Base-by-base conservation (phyloP, 2,113 vertebrate species). In the Clarias magur region DNA sequence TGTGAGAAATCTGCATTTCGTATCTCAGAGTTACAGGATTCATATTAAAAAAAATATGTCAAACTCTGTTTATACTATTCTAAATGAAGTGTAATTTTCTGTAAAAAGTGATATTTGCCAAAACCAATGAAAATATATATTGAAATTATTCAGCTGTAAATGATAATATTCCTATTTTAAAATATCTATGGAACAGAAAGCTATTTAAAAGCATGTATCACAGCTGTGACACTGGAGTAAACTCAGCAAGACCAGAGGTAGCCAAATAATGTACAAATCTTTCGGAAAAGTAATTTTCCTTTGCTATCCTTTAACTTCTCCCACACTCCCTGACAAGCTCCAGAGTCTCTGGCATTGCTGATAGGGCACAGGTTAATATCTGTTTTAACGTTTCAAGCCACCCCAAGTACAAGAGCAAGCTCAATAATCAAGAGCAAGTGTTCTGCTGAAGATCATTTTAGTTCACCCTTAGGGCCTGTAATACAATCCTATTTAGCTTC, bases 341-440 rank as follows among this genome's bases (percentile, higher is more conserved):
- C 79, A 81, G 79, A 84, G 83, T 84, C 13, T 84, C 67, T 84
- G 67, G 54, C 4, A 57, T 83, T 56, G 72, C 57, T 57, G n/a
- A 59, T 59, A 73, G 83, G 83, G 27, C 19, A 57, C 83, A 73
- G 83, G 53, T 84, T 84, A 57, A 72, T 72, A 84, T 59, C 83
- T 59, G 27, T 73, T 59, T 73, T 57, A 83, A 30, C 30, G 23
- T 70, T 83, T 16, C 42, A 83, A 54, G 42, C n/a, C 67, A 56
- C 82, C 27, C 17, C 27, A 73, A 30, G 21, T 65, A 54, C 59
- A 84, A 73, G 54, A 84, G 30, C 70, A 83, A 38, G 34, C 34
- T 38, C 2, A 38, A 83, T 83, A 83, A 70, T 83, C n/a, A 73
- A 59, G 54, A 23, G 19, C 67, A 84, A 57, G 65, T 57, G 65